Evolutionary conservation across 2,113 vertebrate genomes (phyloP), one percentile per base, ranked within the genome.

Genomic region (Melanostigma gelatinosum): DNA sequence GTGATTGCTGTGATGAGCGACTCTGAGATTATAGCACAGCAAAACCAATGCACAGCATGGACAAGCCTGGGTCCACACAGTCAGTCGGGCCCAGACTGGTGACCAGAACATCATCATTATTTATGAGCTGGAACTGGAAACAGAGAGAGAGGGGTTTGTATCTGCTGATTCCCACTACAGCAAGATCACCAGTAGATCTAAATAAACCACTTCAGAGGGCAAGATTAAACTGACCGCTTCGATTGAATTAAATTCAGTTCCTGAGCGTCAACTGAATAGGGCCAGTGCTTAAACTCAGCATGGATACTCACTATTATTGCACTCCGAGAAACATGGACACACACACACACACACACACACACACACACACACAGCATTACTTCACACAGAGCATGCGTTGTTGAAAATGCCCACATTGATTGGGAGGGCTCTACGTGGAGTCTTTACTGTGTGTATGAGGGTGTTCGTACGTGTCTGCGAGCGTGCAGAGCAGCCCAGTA

Each of bases 171-270:
- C 1, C 8, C 58, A 27, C 40, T 32, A 22, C 46, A 54, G 58
- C 13, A 57, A 40, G 13, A 85, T 71, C 27, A 77, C 22, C 18
- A 64, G 34, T 29, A 42, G n/a, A 36, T 74, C 77, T 36, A 54
- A 77, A 80, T 52, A n/a, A 77, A 52, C 22, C 40, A 52, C 65
- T 60, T 75, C 60, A 29, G 20, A 61, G 42, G 57, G 27, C 29
- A n/a, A 27, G 8, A 79, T 58, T 68, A 66, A 79, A 80, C 18
- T 27, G 72, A 55, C 29, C 16, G 34, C 29, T 72, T 65, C 0
- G 67, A 79, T 40, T 48, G 8, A 80, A 84, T 80, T 69, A 65
- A 55, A 83, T 78, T 44, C 29, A n/a, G 8, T 32, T 73, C 32
- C 38, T 50, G 24, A 10, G 50, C 50, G 32, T 67, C 1, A 34